A percentile compares a stretch with the other conserved stretches of the same genome.
phyloP scores from a whole-genome alignment of 2,797 vertebrate species.

The Etheostoma perlongum region DNA sequence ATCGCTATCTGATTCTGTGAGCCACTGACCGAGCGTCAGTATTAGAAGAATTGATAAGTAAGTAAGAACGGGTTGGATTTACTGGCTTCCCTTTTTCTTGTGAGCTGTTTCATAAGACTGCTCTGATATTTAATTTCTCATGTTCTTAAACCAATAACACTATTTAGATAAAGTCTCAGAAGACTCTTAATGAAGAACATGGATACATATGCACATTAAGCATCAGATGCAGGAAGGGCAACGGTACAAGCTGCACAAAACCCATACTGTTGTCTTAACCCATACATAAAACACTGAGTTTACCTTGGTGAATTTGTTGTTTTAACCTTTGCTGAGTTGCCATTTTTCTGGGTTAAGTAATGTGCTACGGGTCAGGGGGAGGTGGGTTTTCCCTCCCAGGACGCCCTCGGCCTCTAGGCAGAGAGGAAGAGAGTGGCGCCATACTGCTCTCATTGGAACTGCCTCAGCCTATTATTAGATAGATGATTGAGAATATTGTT shows the following conservation, averaged over 20 bases:
- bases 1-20: no score
- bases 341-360: slow-evolving; percentile 72
- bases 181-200: slow-evolving; percentile 10
- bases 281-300: slow-evolving; percentile 51
- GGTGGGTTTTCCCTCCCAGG: slow-evolving; percentile 51
- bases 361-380: slow-evolving; percentile 59
- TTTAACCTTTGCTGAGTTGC: slow-evolving; percentile 72
- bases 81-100: neutral
- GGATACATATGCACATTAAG: neutral
- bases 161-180: slow-evolving; percentile 18
- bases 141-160: slow-evolving; percentile 30
- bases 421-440: slow-evolving; percentile 60
- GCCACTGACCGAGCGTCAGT: no score
- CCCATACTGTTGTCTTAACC: slow-evolving; percentile 61
- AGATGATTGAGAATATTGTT: slow-evolving; percentile 23
- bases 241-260: slow-evolving; percentile 37
- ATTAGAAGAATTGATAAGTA: no score
- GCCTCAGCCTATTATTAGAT: slow-evolving; percentile 48
- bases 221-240: slow-evolving; percentile 39
- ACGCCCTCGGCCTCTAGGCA: slow-evolving; percentile 19
- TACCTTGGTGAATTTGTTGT: slow-evolving; percentile 65
- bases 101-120: slow-evolving; percentile 19
- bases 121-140: slow-evolving; percentile 32
- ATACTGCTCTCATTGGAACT: slow-evolving; percentile 21
- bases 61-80: neutral